phyloP scores from a whole-genome alignment of 1,140 invertebrate species.

The Zaprionus lachaisei region DNA sequence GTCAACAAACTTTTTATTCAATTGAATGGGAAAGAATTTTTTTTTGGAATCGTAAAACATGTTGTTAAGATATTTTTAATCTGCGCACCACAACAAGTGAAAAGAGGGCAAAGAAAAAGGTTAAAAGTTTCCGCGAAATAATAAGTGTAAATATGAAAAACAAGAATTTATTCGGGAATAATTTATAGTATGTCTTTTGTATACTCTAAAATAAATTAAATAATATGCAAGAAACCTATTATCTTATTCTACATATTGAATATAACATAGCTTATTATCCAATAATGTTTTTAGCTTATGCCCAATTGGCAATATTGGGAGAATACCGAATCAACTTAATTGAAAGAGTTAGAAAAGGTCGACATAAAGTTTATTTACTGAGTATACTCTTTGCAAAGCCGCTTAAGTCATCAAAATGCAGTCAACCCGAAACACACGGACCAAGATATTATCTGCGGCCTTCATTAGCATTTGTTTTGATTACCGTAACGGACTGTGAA shows the following conservation, averaged over 20 bases:
- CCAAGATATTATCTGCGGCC: background rate
- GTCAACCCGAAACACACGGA: slow-evolving; percentile 22
- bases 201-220: background rate
- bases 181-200: background rate
- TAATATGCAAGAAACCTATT: background rate
- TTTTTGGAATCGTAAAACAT: slow-evolving; percentile 21
- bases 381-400: slow-evolving; percentile 52
- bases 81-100: background rate
- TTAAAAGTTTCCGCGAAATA: slow-evolving; percentile 44
- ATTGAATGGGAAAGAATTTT: background rate
- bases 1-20: slow-evolving; percentile 21
- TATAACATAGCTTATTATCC: no score
- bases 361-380: background rate
- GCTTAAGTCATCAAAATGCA: slow-evolving; percentile 61
- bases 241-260: background rate
- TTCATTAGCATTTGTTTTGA: slow-evolving; percentile 28
- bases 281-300: background rate
- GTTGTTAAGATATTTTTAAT: slow-evolving; percentile 26
- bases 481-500: slow-evolving; percentile 38
- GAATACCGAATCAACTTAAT: background rate
- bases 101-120: slow-evolving; percentile 3
- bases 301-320: background rate
- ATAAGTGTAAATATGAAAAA: slow-evolving; percentile 37
- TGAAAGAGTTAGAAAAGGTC: background rate
- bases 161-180: background rate